A percentile compares a stretch with the other conserved stretches of the same genome.
Conservation (phyloP, 2,113 vertebrate genomes). For the Pao palembangensis region DNA sequence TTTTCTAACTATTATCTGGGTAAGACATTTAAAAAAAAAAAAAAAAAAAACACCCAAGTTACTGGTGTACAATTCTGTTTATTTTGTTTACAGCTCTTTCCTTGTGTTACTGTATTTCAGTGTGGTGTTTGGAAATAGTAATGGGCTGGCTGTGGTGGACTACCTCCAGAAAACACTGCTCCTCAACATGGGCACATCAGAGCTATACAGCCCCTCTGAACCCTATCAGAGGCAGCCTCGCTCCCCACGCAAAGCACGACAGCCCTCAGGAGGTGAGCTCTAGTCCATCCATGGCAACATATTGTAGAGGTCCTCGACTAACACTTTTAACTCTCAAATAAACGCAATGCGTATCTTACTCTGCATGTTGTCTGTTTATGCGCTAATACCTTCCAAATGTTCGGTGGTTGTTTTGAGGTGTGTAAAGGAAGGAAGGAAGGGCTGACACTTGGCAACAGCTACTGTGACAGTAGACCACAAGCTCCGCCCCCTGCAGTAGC, state of each 20-base stretch:
- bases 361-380: background rate
- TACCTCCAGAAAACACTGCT: slow-evolving; percentile 94
- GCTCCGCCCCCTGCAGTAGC: slow-evolving; percentile 52
- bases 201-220: slow-evolving; percentile 89
- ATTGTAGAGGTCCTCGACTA: background rate
- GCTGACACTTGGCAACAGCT: slow-evolving; percentile 49
- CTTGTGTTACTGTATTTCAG: slow-evolving; percentile 64
- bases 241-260: slow-evolving; percentile 90
- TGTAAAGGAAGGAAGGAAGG: slow-evolving; percentile 10
- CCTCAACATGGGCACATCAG: slow-evolving; percentile 86
- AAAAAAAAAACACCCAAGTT: no score
- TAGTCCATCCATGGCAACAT: background rate
- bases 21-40: no score
- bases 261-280: slow-evolving; percentile 88
- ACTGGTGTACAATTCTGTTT: no score
- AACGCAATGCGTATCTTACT: background rate
- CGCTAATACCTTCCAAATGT: background rate
- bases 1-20: no score
- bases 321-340: slow-evolving; percentile 3
- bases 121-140: slow-evolving; percentile 95
- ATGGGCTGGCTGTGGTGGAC: slow-evolving; percentile 93
- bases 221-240: slow-evolving; percentile 88
- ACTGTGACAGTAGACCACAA: slow-evolving; percentile 17
- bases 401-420: slow-evolving; percentile 7
- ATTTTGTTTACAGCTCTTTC: background rate